Percentiles rank a stretch among this genome's conserved stretches.
Conservation (phyloP, 2,113 vertebrate species). For the Myiozetetes cayanensis region DNA sequence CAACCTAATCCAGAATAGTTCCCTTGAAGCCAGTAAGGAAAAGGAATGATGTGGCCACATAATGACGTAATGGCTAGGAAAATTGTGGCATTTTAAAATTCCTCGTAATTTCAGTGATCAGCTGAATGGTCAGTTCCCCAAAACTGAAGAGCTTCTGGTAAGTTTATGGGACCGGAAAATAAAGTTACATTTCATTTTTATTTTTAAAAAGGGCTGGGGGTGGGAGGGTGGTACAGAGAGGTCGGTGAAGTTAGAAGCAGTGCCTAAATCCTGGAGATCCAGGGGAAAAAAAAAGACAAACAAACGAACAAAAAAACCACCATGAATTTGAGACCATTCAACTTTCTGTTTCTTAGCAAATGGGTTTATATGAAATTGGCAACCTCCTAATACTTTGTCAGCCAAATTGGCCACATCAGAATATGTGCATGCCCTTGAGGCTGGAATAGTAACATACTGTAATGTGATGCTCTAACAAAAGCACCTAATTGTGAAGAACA, state of each 20-base stretch:
- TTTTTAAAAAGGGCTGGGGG: neutral
- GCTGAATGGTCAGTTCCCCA: neutral
- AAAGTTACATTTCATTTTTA: neutral
- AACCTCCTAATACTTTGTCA: neutral
- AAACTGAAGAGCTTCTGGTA: neutral
- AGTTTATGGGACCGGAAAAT: neutral
- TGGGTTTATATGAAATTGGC: slow-evolving; percentile 7
- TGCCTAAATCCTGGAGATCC: neutral
- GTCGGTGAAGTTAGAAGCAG: neutral
- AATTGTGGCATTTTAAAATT: neutral
- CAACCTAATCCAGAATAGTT: neutral
- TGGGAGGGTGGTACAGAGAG: neutral
- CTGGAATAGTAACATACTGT: neutral
- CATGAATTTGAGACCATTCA: neutral
- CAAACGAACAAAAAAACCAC: neutral
- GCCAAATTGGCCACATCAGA: slow-evolving; percentile 15
- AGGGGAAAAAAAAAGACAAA: neutral
- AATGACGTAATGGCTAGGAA: neutral
- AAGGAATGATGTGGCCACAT: neutral
- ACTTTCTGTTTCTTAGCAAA: neutral
- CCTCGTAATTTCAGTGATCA: neutral
- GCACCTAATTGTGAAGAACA: slow-evolving; percentile 44
- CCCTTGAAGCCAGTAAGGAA: neutral
- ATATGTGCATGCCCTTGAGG: slow-evolving; percentile 5
- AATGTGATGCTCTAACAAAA: slow-evolving; percentile 45